Evolutionary conservation across 2,888 invertebrate genomes (phyloP), one percentile per base, ranked within the genome.

Genomic region (Chironomus riparius): DNA sequence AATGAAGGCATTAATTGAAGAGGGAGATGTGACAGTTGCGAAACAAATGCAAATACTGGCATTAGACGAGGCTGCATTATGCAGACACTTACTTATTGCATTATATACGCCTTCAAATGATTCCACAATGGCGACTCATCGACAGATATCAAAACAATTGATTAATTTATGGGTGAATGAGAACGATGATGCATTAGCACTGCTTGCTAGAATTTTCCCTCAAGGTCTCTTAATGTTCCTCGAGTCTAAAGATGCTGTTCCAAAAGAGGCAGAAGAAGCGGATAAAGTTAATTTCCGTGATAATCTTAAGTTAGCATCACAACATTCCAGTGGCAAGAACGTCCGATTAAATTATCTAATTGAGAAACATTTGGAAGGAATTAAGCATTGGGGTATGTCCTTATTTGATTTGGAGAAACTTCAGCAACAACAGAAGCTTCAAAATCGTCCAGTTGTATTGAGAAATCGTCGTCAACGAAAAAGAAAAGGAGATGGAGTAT

Each of bases 1-100:
- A 70, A 94, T 98, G 91, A 90, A 98, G 78, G 98, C 99, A 21
- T 89, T 99, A 38, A 97, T 99, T 76, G 99, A 99, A 85, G 99
- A 99, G 84, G 98, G 98, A 2, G 93, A 94, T 79, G 88, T 91
- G n/a, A 92, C 92, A 80, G 92, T 97, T 13, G 95, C 97, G 0
- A 89, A 92, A 47, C 91, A 93, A 81, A 98, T 98, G 97, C 98
- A 98, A 85, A 92, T 94, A 71, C 86, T 99, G 78, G 97, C 99
- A 0, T 85, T 99, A 74, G 95, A 95, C 3, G 98, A 99, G 85
- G 98, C 98, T 3, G 98, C 99, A 0, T 85, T 99, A 75, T 95
- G 97, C 10, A 87, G 95, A 4, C 99, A 99, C 85, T 86, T 99
- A 78, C 86, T 96, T 78, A 90, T 94, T 65, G 95, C 98, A 47